Evolutionary conservation across 1,140 invertebrate genomes (phyloP).

Genomic region (Telenomus remus): DNA sequence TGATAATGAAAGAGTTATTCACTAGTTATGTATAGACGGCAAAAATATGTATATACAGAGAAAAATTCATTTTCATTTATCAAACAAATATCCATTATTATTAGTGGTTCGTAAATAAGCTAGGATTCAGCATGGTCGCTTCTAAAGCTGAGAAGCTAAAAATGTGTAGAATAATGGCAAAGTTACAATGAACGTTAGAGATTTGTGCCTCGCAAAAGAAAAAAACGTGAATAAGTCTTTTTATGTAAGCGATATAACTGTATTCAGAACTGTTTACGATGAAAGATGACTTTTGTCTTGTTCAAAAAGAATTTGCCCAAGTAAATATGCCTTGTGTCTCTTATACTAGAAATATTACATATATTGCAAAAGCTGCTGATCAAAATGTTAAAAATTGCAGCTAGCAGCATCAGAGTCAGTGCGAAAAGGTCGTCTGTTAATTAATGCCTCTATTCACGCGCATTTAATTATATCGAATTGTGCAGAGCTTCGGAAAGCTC

Average conservation of each 20-base stretch:
- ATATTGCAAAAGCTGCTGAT: slow-evolving; percentile 8
- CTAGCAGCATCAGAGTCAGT: slow-evolving; percentile 16
- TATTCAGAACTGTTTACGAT: slow-evolving; percentile 50
- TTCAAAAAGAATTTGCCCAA: slow-evolving; percentile 45
- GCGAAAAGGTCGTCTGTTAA: slow-evolving; percentile 29
- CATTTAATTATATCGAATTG: slow-evolving; percentile 39
- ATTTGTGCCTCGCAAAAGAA: slow-evolving; percentile 39
- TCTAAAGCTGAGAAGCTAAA: slow-evolving; percentile 29
- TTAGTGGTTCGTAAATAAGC: slow-evolving; percentile 15
- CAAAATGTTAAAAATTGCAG: slow-evolving; percentile 15
- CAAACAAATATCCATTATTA: not conserved
- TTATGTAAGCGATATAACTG: slow-evolving; percentile 44
- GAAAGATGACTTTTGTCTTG: slow-evolving; percentile 42
- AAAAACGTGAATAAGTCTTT: slow-evolving; percentile 50
- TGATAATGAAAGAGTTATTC: no score
- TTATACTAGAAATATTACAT: slow-evolving; percentile 38
- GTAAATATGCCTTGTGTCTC: slow-evolving; percentile 39
- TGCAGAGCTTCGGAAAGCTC: slow-evolving; percentile 11
- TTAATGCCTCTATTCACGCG: slow-evolving; percentile 38
- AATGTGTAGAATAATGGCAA: slow-evolving; percentile 52
- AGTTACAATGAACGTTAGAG: slow-evolving; percentile 51
- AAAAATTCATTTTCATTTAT: not conserved
- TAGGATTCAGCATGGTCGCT: slow-evolving; percentile 20
- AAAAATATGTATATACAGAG: not conserved
- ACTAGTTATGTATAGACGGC: no score